Percentiles rank a stretch among this genome's conserved stretches.
phyloP scores from a whole-genome alignment of 1,140 invertebrate genomes.

The Eciton burchellii region DNA sequence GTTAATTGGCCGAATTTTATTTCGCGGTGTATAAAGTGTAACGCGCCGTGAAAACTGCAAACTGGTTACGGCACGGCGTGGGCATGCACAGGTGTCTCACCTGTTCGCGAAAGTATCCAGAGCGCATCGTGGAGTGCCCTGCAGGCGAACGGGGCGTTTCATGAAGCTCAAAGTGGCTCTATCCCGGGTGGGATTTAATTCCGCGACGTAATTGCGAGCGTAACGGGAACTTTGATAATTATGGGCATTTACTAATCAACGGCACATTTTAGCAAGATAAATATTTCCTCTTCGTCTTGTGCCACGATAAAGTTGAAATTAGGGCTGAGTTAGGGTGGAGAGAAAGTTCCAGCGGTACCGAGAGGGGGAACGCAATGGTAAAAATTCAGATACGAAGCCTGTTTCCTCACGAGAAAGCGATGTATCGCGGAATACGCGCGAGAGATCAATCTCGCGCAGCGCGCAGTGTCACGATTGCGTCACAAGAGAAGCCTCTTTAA shows the following conservation, averaged over 20 bases:
- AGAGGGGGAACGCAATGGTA: not conserved
- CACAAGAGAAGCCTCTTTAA: not conserved
- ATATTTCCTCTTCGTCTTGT: conserved; percentile 3
- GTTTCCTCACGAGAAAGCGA: not conserved
- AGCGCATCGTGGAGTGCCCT: conserved; percentile 36
- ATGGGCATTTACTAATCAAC: conserved; percentile 44
- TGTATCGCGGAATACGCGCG: not conserved
- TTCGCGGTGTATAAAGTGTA: conserved; percentile 37
- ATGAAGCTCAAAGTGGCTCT: conserved; percentile 40
- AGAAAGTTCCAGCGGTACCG: not conserved
- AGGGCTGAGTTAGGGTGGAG: too few species aligned
- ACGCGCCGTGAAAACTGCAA: conserved; percentile 33
- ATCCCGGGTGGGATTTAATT: conserved; percentile 47
- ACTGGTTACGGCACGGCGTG: not conserved
- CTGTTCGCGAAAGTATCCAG: conserved; percentile 39
- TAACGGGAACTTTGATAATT: conserved; percentile 53
- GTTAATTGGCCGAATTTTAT: conserved; percentile 41
- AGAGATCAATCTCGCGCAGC: not conserved
- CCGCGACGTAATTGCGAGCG: conserved; percentile 34
- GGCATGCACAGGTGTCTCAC: conserved; percentile 16
- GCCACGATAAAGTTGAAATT: not conserved
- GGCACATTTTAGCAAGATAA: conserved; percentile 40
- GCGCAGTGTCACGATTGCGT: not conserved
- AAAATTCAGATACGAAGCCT: not conserved
- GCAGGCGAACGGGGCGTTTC: conserved; percentile 7